These are phyloP conservation scores for Pavo muticus DNA, from an alignment of 2,113 vertebrate species.

Conservation along the genomic window DNA sequence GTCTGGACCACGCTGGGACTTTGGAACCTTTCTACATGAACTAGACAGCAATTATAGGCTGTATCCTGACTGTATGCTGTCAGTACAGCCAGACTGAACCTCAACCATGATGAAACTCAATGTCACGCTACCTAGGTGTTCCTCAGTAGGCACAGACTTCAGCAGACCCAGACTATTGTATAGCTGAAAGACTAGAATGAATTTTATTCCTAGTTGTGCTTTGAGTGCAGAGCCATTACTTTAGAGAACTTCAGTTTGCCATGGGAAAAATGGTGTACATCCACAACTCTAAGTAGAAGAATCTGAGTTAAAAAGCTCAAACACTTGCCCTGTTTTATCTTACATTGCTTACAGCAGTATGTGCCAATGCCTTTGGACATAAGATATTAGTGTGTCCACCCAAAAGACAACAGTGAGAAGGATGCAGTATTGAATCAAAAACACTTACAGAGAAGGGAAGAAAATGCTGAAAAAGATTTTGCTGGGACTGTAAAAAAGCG, in stretches of 20 bases:
- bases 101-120: not conserved
- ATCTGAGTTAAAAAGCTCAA: not conserved
- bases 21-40: not conserved
- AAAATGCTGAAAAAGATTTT: not conserved
- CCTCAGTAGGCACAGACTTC: not conserved
- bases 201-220: not conserved
- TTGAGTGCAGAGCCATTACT: not conserved
- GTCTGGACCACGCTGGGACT: not conserved
- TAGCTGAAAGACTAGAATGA: not conserved
- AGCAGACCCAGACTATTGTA: not conserved
- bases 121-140: not conserved
- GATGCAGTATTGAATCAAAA: not conserved
- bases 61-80: fast-evolving
- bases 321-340: not conserved
- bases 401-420: not conserved
- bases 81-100: not conserved
- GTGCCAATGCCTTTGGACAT: not conserved
- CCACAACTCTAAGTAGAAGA: not conserved
- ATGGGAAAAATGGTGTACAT: not conserved
- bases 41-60: not conserved
- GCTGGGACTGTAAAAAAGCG: not conserved
- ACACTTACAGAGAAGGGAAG: not conserved
- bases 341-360: not conserved
- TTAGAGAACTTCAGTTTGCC: not conserved
- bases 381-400: not conserved